Base-by-base conservation (phyloP, 2,888 invertebrate genomes). In the Stenodera caucasica region DNA sequence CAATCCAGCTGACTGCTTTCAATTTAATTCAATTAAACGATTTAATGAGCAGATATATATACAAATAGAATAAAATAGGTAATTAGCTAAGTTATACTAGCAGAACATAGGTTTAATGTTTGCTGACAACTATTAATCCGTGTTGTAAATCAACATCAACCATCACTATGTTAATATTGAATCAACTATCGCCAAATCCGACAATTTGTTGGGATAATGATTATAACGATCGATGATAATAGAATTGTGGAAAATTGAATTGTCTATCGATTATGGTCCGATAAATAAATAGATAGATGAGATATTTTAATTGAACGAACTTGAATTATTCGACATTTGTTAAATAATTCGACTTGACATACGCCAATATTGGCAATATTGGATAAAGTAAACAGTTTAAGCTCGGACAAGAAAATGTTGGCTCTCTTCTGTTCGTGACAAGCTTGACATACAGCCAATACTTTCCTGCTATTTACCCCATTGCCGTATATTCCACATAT, bases 401-500 rank as follows among this genome's bases (percentile, higher is more conserved):
- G 51, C 56, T 57, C 54, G 57, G 61, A 61, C 60, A 61, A 58
- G 58, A 57, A 21, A 61, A 64, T 50, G 61, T 55, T 58, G 57
- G 59, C 57, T 64, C 64, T 21, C 21, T 45, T 12, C 45, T 66
- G 66, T 52, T 61, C 55, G 55, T 61, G 66, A 66, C 66, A 66
- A 52, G 58, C 52, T 53, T 66, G 66, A 66, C 64, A 64, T 64
- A 66, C 64, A 57, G 53, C 66, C 63, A 66, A 66, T 64, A 64
- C 61, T 18, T 45, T 23, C 45, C 64, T 60, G 15, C 53, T 37
- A 57, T 60, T 55, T 21, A 45, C 45, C 45, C 45, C 33, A 33
- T 33, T 33, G 4, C 33, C n/a, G n/a, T 33, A 11, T 32, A 11
- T 32, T 26, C 0, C 12, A 21, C 21, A 18, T 37, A 51, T 33